phyloP scores from a whole-genome alignment of 2,797 vertebrate species.

The Gymnocypris eckloni region DNA sequence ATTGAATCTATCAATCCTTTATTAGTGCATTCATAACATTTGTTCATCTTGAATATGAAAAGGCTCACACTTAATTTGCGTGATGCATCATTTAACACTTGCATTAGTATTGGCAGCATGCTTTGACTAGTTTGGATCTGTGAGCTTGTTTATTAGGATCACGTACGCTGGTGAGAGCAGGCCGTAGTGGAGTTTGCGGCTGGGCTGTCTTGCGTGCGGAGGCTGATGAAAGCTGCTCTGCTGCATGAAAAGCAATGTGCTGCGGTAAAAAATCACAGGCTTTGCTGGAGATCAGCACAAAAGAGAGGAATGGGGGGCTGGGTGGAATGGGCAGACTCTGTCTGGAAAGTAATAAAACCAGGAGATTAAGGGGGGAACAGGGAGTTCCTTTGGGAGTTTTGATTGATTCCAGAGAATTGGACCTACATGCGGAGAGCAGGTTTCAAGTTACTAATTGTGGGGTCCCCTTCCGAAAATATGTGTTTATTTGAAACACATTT shows the following conservation, averaged over 20 bases:
- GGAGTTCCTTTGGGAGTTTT: conserved; percentile 83
- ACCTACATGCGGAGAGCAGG: conserved; percentile 75
- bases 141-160: conserved; percentile 36
- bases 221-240: conserved; percentile 79
- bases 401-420: conserved; percentile 85
- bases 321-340: conserved; percentile 78
- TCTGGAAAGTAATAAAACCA: conserved; percentile 89
- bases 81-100: conserved; percentile 18
- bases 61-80: background rate
- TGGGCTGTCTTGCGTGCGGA: conserved; percentile 72
- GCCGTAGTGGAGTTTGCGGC: conserved; percentile 59
- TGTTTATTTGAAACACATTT: conserved; percentile 79
- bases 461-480: conserved; percentile 78
- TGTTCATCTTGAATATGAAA: background rate
- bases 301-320: conserved; percentile 81
- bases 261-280: conserved; percentile 74
- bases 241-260: conserved; percentile 78
- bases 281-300: conserved; percentile 83
- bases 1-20: background rate
- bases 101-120: background rate
- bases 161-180: conserved; percentile 22
- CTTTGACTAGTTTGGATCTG: conserved; percentile 4
- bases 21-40: background rate
- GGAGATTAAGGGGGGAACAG: conserved; percentile 82
- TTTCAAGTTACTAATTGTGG: conserved; percentile 84